These are phyloP conservation scores for Microtus pennsylvanicus DNA, from an alignment of 2,113 vertebrate genomes.

Conservation along the genomic window DNA sequence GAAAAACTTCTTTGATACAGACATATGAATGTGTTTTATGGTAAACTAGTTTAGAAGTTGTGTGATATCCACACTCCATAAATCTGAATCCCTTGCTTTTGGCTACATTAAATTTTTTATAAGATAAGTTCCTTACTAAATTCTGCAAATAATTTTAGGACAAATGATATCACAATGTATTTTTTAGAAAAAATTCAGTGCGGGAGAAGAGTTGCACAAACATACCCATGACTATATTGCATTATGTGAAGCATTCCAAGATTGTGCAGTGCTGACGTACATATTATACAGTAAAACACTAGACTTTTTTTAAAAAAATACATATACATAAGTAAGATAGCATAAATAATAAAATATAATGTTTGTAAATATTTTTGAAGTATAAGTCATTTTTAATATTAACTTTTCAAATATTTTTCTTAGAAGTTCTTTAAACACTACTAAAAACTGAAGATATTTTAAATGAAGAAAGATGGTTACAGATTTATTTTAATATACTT, in stretches of 20 bases:
- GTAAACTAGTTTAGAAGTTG: not conserved
- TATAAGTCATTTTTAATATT: not conserved
- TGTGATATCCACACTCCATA: not conserved
- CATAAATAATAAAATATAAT: not conserved
- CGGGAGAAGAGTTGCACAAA: not conserved
- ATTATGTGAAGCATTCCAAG: not conserved
- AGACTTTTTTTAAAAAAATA: not conserved
- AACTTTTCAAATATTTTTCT: not conserved
- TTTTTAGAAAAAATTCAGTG: not conserved
- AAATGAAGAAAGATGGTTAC: not conserved
- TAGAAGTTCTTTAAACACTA: not conserved
- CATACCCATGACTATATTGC: fast-evolving
- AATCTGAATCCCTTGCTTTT: not conserved
- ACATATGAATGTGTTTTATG: not conserved
- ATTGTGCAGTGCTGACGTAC: not conserved
- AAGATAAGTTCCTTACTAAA: not conserved
- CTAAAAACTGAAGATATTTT: not conserved
- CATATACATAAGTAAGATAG: too few relatives aligned
- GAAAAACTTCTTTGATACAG: not conserved
- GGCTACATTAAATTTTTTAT: not conserved
- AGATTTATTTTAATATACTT: not conserved
- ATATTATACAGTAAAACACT: not conserved
- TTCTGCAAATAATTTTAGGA: not conserved
- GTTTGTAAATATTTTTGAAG: not conserved
- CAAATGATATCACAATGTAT: not conserved